Conservation (phyloP, 1,140 invertebrate species). For the Diuraphis noxia region DNA sequence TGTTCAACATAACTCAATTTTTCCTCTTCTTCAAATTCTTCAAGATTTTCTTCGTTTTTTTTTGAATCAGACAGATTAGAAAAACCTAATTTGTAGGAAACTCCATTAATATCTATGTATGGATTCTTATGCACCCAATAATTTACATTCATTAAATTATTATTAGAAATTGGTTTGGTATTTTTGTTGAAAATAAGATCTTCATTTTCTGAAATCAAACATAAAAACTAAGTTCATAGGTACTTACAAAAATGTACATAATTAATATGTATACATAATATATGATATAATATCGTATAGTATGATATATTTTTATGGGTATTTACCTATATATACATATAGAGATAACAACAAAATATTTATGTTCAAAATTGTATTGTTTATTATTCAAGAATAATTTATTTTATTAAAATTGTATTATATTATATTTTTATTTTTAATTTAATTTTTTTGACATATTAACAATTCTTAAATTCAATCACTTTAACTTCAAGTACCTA, state of each 20-base stretch:
- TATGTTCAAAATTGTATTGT: not conserved
- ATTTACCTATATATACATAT: not conserved
- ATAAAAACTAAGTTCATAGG: not conserved
- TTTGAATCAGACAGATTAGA: not conserved
- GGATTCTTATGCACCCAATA: slow-evolving; percentile 57
- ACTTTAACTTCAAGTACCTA: no score
- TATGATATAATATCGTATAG: no score
- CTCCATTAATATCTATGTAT: slow-evolving; percentile 63
- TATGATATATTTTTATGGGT: no score
- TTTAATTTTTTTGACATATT: no score
- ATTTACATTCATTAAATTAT: not conserved
- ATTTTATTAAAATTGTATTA: no score
- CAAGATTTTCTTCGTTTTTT: no score
- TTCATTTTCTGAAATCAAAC: not conserved
- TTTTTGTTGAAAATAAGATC: not conserved
- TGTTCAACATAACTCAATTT: not conserved
- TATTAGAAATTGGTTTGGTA: not conserved
- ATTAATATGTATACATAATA: no score
- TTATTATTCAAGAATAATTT: not conserved
- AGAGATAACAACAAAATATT: not conserved
- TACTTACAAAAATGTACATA: not conserved
- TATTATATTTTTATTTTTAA: no score
- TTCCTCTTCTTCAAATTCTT: not conserved
- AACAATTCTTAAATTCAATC: no score
- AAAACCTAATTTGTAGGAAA: slow-evolving; percentile 61